phyloP scores from a whole-genome alignment of 2,888 invertebrate genomes.

The Brenthis hecate region DNA sequence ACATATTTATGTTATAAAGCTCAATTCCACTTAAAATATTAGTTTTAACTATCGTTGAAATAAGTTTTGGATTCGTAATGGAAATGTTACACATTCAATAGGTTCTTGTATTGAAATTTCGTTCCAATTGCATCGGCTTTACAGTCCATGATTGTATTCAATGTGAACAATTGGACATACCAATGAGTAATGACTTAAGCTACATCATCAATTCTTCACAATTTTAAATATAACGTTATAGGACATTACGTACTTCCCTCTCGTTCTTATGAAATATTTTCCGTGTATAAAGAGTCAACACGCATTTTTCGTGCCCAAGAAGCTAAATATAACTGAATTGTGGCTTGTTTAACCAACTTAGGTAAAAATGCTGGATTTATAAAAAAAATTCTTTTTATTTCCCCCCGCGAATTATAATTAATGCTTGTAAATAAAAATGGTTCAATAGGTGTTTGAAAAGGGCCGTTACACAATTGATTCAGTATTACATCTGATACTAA shows the following conservation, averaged over 20 bases:
- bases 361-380: too few species aligned
- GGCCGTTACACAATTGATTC: too few species aligned
- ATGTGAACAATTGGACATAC: neutral
- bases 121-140: slow-evolving; percentile 1
- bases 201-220: slow-evolving; percentile 27
- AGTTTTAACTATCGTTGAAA: too few species aligned
- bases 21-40: too few species aligned
- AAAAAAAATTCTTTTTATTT: too few species aligned
- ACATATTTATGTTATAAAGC: too few species aligned
- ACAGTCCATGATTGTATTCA: neutral
- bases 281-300: neutral
- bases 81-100: neutral
- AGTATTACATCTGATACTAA: too few species aligned
- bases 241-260: slow-evolving; percentile 4
- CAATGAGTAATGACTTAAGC: slow-evolving; percentile 18
- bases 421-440: too few species aligned
- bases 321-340: neutral
- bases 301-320: neutral
- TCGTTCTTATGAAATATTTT: neutral
- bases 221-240: slow-evolving; percentile 5
- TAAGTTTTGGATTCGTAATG: slow-evolving; percentile 2
- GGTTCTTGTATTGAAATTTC: neutral
- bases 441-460: too few species aligned
- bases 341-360: too few species aligned
- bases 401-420: too few species aligned